Conservation (phyloP, 2,113 vertebrate species). For the Terrapene triunguis region DNA sequence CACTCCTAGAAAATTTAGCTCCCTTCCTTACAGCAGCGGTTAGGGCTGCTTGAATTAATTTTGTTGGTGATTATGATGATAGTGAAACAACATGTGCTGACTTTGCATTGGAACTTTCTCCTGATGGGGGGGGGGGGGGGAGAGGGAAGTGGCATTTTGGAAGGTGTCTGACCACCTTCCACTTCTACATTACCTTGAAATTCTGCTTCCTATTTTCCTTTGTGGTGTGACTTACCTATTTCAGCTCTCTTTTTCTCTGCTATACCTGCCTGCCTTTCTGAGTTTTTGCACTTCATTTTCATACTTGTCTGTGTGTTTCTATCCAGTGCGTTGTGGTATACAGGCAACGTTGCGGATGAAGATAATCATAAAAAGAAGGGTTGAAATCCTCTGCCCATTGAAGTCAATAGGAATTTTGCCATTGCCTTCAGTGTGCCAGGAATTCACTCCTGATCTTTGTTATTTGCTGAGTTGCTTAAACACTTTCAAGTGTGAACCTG, state of each 20-base stretch:
- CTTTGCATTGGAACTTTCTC: conserved; percentile 19
- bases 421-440: not conserved
- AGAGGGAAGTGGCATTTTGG: not conserved
- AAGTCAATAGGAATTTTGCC: not conserved
- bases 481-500: not conserved
- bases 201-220: not conserved
- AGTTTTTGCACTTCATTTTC: not conserved
- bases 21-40: not conserved
- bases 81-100: not conserved
- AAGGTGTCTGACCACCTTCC: not conserved
- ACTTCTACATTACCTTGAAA: not conserved
- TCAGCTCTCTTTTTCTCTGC: not conserved
- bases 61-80: not conserved
- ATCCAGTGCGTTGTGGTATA: not conserved
- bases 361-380: not conserved
- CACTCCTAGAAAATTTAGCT: conserved; percentile 4
- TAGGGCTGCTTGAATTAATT: not conserved
- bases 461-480: not conserved
- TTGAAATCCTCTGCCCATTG: not conserved
- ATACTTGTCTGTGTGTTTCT: not conserved
- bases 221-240: not conserved
- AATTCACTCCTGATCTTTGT: not conserved
- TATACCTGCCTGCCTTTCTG: not conserved
- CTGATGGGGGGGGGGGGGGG: not conserved
- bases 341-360: not conserved